These are phyloP conservation scores for Nannospalax galili DNA, from an alignment of 2,113 vertebrate genomes.

Conservation along the genomic window DNA sequence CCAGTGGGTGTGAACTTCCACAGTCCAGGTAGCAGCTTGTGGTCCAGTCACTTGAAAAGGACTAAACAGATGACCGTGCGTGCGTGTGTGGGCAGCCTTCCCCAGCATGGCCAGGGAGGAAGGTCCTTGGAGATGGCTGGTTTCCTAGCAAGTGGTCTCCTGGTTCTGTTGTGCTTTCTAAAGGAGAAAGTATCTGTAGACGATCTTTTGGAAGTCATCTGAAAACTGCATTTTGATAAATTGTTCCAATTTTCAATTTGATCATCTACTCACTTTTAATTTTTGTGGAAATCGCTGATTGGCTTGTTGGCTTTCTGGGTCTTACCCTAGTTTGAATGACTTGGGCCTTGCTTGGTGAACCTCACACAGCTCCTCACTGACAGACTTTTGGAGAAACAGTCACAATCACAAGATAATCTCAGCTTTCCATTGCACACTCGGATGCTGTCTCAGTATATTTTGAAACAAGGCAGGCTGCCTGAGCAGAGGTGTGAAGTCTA, in stretches of 20 bases:
- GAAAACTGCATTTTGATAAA: neutral
- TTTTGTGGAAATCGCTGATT: neutral
- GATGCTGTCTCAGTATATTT: neutral
- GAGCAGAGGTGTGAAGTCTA: neutral
- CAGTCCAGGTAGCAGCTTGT: rapidly evolving
- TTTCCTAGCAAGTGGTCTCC: neutral
- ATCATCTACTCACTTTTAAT: neutral
- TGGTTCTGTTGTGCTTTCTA: neutral
- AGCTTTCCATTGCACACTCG: rapidly evolving
- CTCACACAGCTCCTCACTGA: neutral
- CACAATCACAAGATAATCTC: neutral
- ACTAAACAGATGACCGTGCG: rapidly evolving
- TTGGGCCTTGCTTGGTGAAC: neutral
- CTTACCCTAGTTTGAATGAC: neutral
- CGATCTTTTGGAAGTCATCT: neutral
- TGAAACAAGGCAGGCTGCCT: neutral
- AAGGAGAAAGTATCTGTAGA: neutral
- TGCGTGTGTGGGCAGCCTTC: neutral
- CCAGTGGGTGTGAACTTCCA: too few relatives aligned
- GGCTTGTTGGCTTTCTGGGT: neutral
- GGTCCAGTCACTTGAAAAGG: too few relatives aligned
- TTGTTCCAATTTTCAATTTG: neutral
- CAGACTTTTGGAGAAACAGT: neutral
- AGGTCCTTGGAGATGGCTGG: neutral
- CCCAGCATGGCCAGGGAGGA: rapidly evolving